Base-by-base conservation (phyloP, 2,113 vertebrate species). In the Chloropsis cyanopogon region DNA sequence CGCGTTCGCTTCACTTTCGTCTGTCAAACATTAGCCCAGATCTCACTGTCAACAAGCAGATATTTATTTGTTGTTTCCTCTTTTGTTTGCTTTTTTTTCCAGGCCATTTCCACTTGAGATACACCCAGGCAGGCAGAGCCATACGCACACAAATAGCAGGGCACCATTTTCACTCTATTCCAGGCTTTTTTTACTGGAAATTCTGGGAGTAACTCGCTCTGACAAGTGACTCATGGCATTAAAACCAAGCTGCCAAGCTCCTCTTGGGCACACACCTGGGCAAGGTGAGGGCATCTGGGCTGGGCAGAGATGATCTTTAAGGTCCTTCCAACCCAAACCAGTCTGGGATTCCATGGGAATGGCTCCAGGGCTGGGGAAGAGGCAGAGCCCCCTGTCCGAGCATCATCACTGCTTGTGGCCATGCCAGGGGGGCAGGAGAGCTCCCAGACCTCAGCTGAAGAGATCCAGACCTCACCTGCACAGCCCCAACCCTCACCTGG, bases 11-110 rank as follows among this genome's bases (percentile, higher is more conserved):
- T 75, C 82, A 39, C 56, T 63, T 66, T 89, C 33, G 20, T 49
- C 72, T 86, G 83, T 90, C 95, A 78, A 16, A 29, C 54, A 4
- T 90, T 42, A 90, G 83, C 88, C 80, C 66, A 63, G 85, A 75
- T 90, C 71, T 81, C 22, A 2, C 66, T 65, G 80, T 71, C 72
- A 86, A 75, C 76, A 39, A 65, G 59, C 68, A 63, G 80, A 82
- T 46, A 90, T 73, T 61, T 88, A 93, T 85, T 92, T 91, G 65
- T 72, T 92, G 64, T 78, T 92, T 64, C 68, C 88, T 78, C 64
- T 72, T 82, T 19, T 66, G 39, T 65, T 82, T 65, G 26, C 37
- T 85, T 91, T 75, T 44, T 41, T 46, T 86, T 31, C 72, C 22
- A 53, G 91, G 54, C 65, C 52, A 31, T 83, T 96, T 95, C 87